A percentile compares a stretch with the other conserved stretches of the same genome.
These are phyloP conservation scores for Poecilia picta DNA, from an alignment of 2,797 vertebrate genomes.

Conservation along the genomic window DNA sequence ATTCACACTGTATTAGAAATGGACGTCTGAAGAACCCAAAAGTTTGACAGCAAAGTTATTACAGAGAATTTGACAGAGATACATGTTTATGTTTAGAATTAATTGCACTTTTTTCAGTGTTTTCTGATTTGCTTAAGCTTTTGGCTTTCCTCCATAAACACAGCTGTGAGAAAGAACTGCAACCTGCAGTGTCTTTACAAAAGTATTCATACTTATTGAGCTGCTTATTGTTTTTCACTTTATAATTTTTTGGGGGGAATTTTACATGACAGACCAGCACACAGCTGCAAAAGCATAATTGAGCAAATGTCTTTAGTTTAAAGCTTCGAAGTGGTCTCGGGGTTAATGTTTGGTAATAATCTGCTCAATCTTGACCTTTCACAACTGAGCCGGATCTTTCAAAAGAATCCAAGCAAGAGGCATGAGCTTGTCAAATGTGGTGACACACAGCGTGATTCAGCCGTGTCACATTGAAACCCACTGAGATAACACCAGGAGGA, in stretches of 20 bases:
- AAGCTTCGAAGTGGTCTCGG: neutral
- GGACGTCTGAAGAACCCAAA: neutral
- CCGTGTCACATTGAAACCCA: constrained; percentile 18
- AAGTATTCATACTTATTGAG: neutral
- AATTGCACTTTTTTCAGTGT: neutral
- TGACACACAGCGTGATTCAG: constrained; percentile 37
- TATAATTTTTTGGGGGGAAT: neutral
- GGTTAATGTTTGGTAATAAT: constrained; percentile 2
- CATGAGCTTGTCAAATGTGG: constrained; percentile 20
- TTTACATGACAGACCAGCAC: neutral
- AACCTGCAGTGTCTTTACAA: neutral
- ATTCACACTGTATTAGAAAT: neutral
- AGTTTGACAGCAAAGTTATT: neutral
- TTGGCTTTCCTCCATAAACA: neutral
- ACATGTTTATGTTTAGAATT: neutral
- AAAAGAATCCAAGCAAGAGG: constrained; percentile 26
- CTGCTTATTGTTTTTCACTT: neutral
- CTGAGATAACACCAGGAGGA: constrained; percentile 29
- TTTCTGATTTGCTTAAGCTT: neutral
- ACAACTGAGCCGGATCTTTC: neutral
- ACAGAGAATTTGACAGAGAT: neutral
- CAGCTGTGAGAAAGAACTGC: neutral
- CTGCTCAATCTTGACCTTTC: constrained; percentile 2
- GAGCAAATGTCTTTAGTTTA: neutral
- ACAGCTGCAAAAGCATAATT: neutral